Evolutionary conservation across 2,888 invertebrate species (phyloP), one percentile per base, ranked within the genome.

Genomic region (Lapara coniferarum): DNA sequence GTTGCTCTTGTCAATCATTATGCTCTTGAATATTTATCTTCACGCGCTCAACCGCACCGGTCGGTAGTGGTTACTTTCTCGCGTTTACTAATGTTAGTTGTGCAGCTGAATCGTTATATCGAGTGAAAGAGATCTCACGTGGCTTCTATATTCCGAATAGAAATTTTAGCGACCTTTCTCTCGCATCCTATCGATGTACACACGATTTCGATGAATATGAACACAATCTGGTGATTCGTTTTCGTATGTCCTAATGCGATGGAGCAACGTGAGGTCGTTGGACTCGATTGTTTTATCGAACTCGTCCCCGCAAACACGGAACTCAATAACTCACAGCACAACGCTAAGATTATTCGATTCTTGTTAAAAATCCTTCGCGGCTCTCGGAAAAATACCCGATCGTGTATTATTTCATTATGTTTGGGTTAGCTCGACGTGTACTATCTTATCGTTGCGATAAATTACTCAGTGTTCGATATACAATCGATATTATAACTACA

Each of bases 391-490:
- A 81, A 80, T 78, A 81, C 80, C 73, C 71, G 71, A 73, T 75
- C 71, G 71, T 74, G 71, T 79, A 68, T 78, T 79, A 81, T 81
- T 75, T 78, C 78, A 76, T 78, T 76, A 79, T 81, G 75, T 81
- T 81, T 80, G 76, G 72, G 73, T 78, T 79, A 77, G 75, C 75
- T 75, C 71, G 72, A 73, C 75, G 75, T 77, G 77, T 74, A 57
- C 79, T 91, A 92, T 91, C 90, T 92, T 91, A 92, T 92, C 92
- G 81, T 80, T 72, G 82, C 89, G 92, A 92, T 92, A 92, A 92
- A 91, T 92, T 89, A 84, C 84, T 79, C 80, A 82, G 84, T 79
- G 84, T 85, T 89, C 90, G 89, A 92, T 91, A 88, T 82, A 88
- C 88, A 86, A 88, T 91, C 91, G 87, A 92, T 91, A 85, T 85